Evolutionary conservation across 2,888 invertebrate genomes (phyloP), one percentile per base, ranked within the genome.

Genomic region (Lydus trimaculatus): DNA sequence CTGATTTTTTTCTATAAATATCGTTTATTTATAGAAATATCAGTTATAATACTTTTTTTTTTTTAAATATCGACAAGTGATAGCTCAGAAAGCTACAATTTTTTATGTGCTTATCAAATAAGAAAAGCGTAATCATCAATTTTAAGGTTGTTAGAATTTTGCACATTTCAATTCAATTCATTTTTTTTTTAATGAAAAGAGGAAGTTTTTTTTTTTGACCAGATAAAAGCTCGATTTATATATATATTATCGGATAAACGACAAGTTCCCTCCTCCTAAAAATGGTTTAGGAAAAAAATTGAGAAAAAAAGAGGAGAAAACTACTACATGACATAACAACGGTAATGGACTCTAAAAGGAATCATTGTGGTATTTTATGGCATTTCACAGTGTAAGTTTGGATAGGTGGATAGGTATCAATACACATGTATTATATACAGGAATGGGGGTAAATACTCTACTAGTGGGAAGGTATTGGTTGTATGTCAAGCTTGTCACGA

Each of bases 281-380:
- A 52, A 17, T 6, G 43, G 43, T n/a, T 17, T 5, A 28, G 2
- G 23, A 0, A 28, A 15, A 23, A 25, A 15, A 25, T 25, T 15
- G 25, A 2, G 25, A 6, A 48, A 33, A 58, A 65, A 61, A 65
- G 7, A 6, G 7, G 13, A 43, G 60, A 69, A 63, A 60, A 63
- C 64, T 59, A 63, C 64, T 65, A 70, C 73, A 69, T 73, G 73
- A 75, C 72, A 74, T 75, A 76, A 72, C 62, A 63, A 66, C 73
- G 66, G 73, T 78, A 78, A 78, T 77, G 78, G 77, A 75, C 75
- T 76, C 72, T 75, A 75, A 76, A 76, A 76, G 75, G 72, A 72
- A 74, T 75, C 73, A 72, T 78, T 77, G 76, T 75, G 76, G 78
- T 74, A 77, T 78, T 78, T 78, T 77, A 77, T 76, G 70, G 70